Percentiles rank a stretch among this genome's conserved stretches.
Conservation (phyloP, 2,113 vertebrate genomes). For the Procavia capensis region DNA sequence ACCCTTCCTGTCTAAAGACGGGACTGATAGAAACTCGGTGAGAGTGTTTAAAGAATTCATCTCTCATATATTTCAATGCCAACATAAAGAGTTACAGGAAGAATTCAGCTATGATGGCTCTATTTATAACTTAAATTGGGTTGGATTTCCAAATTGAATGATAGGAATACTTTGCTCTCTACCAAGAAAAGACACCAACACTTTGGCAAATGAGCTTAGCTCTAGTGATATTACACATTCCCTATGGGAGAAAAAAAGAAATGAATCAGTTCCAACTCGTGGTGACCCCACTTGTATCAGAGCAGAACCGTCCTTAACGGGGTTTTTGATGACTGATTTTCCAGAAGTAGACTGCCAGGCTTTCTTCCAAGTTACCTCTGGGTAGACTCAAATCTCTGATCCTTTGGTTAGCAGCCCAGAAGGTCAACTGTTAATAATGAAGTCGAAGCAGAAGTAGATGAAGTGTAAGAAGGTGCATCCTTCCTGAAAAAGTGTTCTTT, state of each 20-base stretch:
- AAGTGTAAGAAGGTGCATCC: not conserved
- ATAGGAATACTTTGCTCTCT: slow-evolving; percentile 82
- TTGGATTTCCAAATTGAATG: slow-evolving; percentile 82
- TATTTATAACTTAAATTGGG: slow-evolving; percentile 72
- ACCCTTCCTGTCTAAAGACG: slow-evolving; percentile 40
- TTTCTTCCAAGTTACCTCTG: not conserved
- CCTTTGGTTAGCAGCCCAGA: not conserved
- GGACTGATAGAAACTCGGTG: not conserved
- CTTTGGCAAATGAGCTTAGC: slow-evolving; percentile 90
- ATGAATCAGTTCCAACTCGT: not conserved
- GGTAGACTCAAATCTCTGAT: not conserved
- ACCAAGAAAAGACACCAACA: slow-evolving; percentile 85
- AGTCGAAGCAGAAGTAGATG: slow-evolving; percentile 81
- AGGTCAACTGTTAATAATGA: slow-evolving; percentile 63
- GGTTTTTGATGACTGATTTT: not conserved
- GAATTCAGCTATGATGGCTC: slow-evolving; percentile 49
- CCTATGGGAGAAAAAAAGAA: slow-evolving; percentile 52
- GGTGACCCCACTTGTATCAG: not conserved
- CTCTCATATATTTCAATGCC: slow-evolving; percentile 19
- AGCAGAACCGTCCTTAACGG: not conserved
- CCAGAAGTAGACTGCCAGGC: not conserved
- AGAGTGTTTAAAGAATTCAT: slow-evolving; percentile 22
- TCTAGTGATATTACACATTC: slow-evolving; percentile 90
- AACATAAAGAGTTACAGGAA: slow-evolving; percentile 68
- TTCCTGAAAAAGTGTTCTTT: not conserved